Conservation (phyloP, 2,113 vertebrate genomes). For the Conger conger region DNA sequence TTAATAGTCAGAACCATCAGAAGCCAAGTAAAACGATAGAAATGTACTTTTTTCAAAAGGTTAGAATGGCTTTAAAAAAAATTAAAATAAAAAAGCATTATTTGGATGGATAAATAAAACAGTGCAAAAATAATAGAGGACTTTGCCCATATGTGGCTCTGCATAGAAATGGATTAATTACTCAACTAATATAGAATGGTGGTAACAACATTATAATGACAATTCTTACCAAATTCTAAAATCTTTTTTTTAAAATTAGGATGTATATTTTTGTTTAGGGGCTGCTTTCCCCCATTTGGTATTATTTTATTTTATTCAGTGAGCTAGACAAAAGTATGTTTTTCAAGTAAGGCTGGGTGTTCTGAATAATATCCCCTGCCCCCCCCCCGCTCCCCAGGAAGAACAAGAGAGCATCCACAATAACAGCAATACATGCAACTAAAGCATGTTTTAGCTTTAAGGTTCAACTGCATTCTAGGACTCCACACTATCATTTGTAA, state of each 20-base stretch:
- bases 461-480: neutral
- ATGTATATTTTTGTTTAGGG: neutral
- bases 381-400: neutral
- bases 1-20: constrained; percentile 14
- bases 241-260: neutral
- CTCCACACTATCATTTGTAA: neutral
- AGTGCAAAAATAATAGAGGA: neutral
- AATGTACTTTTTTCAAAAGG: constrained; percentile 19
- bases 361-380: neutral
- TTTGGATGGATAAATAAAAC: neutral
- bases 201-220: neutral
- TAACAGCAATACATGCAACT: neutral
- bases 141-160: neutral
- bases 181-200: neutral
- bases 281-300: neutral
- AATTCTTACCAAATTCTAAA: neutral
- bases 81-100: neutral
- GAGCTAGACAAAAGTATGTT: neutral
- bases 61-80: constrained; percentile 19
- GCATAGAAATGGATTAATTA: neutral
- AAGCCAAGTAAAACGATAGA: constrained; percentile 9
- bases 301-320: neutral
- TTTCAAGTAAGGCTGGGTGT: constrained; percentile 1
- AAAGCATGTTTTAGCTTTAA: neutral
- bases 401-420: neutral